phyloP scores from a whole-genome alignment of 2,797 vertebrate species.

The Oreonectes daqikongensis region DNA sequence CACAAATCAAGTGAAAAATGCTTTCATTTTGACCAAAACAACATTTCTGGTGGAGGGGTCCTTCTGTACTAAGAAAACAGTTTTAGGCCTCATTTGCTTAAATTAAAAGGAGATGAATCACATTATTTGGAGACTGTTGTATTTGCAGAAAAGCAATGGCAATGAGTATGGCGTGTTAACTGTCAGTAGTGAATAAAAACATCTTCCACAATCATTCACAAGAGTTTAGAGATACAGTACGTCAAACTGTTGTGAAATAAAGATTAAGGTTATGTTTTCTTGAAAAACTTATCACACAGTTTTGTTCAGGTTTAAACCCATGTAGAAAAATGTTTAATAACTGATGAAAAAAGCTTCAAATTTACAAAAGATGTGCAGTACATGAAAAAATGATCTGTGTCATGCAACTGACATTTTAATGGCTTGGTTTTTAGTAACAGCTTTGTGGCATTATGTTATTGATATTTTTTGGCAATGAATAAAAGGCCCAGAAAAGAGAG shows the following conservation, averaged over 20 bases:
- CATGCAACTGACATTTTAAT: conserved; percentile 68
- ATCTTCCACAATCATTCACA: neutral
- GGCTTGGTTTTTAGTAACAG: conserved; percentile 66
- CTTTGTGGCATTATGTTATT: conserved; percentile 69
- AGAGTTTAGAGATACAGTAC: conserved; percentile 19
- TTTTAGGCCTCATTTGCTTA: conserved; percentile 12
- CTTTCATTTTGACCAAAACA: conserved; percentile 63
- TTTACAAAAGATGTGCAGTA: conserved; percentile 41
- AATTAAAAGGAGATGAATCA: neutral
- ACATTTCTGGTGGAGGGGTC: neutral
- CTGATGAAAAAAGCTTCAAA: conserved; percentile 21
- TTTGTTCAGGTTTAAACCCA: neutral
- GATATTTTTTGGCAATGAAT: conserved; percentile 73
- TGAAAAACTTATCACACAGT: neutral
- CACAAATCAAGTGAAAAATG: conserved; percentile 55
- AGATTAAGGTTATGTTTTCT: conserved; percentile 7
- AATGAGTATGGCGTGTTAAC: neutral
- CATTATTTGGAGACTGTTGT: neutral
- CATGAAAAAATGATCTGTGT: conserved; percentile 40
- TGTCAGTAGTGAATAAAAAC: neutral
- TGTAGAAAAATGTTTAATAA: conserved; percentile 17
- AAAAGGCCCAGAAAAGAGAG: conserved; percentile 50
- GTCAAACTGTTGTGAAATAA: conserved; percentile 11
- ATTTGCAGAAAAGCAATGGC: neutral
- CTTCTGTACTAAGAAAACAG: neutral